phyloP scores from a whole-genome alignment of 92 coral and sea anemone species.

The Parazoanthus darwini region DNA sequence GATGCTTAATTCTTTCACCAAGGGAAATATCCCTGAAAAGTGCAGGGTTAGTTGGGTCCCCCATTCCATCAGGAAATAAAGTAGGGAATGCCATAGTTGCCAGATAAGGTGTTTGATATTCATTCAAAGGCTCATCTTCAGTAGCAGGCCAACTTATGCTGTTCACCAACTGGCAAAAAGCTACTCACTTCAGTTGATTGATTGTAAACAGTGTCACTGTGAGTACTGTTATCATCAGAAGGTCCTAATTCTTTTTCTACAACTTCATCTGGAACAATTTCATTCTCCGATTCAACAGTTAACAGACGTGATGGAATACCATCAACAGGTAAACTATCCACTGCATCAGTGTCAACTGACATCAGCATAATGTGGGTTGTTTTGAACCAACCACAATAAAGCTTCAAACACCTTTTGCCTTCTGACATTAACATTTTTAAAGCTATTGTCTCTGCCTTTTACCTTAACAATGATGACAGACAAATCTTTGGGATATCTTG shows the following conservation, averaged over 20 bases:
- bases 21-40: too few relatives aligned
- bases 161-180: slow-evolving; percentile 29
- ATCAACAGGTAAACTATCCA: too few relatives aligned
- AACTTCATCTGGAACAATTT: too few relatives aligned
- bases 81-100: too few relatives aligned
- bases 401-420: slow-evolving; percentile 45
- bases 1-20: too few relatives aligned
- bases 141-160: not conserved
- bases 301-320: too few relatives aligned
- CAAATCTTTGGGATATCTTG: slow-evolving; percentile 50
- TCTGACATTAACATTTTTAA: slow-evolving; percentile 52
- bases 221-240: not conserved
- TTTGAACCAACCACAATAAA: slow-evolving; percentile 27
- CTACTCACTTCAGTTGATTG: slow-evolving; percentile 21
- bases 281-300: too few relatives aligned
- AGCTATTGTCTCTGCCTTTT: slow-evolving; percentile 52
- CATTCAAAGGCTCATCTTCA: too few relatives aligned
- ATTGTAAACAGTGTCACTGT: not conserved
- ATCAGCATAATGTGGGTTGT: slow-evolving; percentile 44
- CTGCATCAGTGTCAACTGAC: too few relatives aligned
- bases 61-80: too few relatives aligned
- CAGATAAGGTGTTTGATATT: too few relatives aligned
- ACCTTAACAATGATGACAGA: slow-evolving; percentile 43
- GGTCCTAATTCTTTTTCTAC: not conserved
- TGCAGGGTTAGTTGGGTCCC: too few relatives aligned